Conservation (phyloP, 2,888 invertebrate species). For the Drosophila picticornis region DNA sequence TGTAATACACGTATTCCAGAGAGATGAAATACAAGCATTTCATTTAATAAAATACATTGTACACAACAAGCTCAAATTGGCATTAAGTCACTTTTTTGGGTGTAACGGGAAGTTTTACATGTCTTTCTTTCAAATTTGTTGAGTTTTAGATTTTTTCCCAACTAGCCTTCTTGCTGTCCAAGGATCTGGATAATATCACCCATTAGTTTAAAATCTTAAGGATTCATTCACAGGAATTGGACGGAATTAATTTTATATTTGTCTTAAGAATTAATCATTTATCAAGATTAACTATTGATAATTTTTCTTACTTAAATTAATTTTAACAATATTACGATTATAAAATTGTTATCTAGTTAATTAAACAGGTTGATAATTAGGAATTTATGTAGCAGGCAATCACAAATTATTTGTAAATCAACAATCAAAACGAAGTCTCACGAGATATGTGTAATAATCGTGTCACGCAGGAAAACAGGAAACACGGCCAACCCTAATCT, state of each 20-base stretch:
- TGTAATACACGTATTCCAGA: conserved; percentile 90
- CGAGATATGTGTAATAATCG: not conserved
- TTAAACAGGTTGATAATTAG: not conserved
- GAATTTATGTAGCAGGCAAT: not conserved
- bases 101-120: not conserved
- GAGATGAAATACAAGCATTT: conserved; percentile 52
- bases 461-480: not conserved
- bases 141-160: not conserved
- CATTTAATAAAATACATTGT: conserved; percentile 44
- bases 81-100: not conserved
- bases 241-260: too few species aligned
- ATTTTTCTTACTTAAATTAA: not conserved
- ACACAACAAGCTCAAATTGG: conserved; percentile 10
- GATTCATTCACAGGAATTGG: not conserved
- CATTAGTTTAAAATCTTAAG: not conserved
- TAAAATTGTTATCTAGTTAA: not conserved
- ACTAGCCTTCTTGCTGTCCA: not conserved
- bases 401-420: not conserved
- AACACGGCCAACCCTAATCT: not conserved
- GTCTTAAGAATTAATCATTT: not conserved
- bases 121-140: not conserved
- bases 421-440: not conserved
- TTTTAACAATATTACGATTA: too few species aligned
- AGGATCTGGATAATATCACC: not conserved
- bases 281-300: not conserved